Evolutionary conservation across 2,113 vertebrate genomes (phyloP), one percentile per base, ranked within the genome.

Genomic region (Thinocorus orbignyianus): DNA sequence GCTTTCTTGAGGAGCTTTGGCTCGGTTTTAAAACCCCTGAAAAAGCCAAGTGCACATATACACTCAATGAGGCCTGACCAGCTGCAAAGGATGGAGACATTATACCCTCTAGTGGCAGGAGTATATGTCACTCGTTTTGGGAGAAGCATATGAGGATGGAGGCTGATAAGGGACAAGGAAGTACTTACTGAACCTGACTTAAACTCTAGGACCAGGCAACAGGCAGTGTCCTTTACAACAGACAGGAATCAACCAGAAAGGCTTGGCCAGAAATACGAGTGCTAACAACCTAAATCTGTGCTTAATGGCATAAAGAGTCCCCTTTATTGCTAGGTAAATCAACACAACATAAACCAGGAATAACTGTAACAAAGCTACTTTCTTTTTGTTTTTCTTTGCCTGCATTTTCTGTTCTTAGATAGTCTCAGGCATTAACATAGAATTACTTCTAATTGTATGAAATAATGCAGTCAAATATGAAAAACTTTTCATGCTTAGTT

Each of bases 51-150:
- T 30, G 23, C 11, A 33, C 2, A 0, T 17, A 7, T 12, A 62
- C 12, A 19, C 5, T 1, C 9, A 3, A 3, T 4, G 37, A 82
- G 60, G 46, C 7, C 65, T 24, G 37, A 35, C 9, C 61, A 80
- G 66, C 44, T 57, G 5, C 11, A 16, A 77, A 46, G 7, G 41
- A 73, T 84, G 65, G 92, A 86, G 86, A 78, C 52, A 55, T 60
- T 16, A 23, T 93, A 93, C 95, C 96, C 95, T 96, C 95, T 96
- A 96, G 93, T 73, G 95, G 95, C 39, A 80, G 37, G n/a, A 90
- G 68, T 49, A 93, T 19, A 69, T 2, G 23, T 41, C 85, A 49
- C 31, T 52, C n/a, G 16, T 26, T 35, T 74, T 28, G 41, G 74
- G 60, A 86, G 79, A 66, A 60, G 44, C 3, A 0, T 54, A 81